Percentiles rank a stretch among this genome's conserved stretches.
Conservation (phyloP, 2,888 invertebrate species). For the Meganola albula region DNA sequence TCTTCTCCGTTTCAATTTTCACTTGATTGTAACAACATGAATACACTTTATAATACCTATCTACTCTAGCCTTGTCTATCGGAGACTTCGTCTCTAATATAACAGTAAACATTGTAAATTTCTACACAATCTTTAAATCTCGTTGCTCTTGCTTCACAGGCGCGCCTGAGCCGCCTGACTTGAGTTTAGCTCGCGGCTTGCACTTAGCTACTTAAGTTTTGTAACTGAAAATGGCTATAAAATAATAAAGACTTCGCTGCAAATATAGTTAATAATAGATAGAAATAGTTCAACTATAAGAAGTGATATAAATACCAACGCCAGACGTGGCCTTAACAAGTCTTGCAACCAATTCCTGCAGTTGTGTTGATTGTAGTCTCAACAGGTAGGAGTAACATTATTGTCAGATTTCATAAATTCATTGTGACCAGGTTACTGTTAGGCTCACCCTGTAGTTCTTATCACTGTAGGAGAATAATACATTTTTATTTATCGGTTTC, state of each 20-base stretch:
- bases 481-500: constrained; percentile 28
- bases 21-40: constrained; percentile 67
- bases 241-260: no score
- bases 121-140: constrained; percentile 36
- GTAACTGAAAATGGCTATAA: constrained; percentile 27
- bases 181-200: constrained; percentile 16
- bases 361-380: constrained; percentile 31
- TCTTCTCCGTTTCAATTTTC: constrained; percentile 75
- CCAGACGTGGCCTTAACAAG: no score
- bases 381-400: constrained; percentile 61
- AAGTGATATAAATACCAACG: no score
- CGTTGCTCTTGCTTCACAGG: constrained; percentile 18
- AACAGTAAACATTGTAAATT: constrained; percentile 67
- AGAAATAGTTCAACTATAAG: no score
- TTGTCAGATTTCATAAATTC: constrained; percentile 72
- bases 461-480: constrained; percentile 47
- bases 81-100: constrained; percentile 68
- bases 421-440: constrained; percentile 49
- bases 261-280: no score
- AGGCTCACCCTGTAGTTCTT: constrained; percentile 60
- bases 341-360: constrained; percentile 26
- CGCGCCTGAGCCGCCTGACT: constrained; percentile 6
- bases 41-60: constrained; percentile 67
- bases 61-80: constrained; percentile 74
- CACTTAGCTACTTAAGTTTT: constrained; percentile 18